phyloP scores from a whole-genome alignment of 2,888 invertebrate genomes.

The Conus canariensis region DNA sequence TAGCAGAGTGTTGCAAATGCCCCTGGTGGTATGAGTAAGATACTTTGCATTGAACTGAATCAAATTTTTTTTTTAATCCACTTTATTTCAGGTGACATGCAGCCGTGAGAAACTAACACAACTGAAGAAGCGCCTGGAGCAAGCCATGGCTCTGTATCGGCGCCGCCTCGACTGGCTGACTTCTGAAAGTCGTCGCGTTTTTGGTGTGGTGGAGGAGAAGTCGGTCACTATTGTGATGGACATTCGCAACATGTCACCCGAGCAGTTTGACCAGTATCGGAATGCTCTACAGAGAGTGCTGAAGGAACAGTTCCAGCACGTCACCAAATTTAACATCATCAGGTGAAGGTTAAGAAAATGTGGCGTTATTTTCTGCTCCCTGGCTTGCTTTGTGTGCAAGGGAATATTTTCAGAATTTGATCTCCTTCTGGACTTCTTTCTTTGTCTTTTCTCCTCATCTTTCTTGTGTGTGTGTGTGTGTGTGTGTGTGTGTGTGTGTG shows the following conservation, averaged over 20 bases:
- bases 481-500: background rate
- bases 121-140: conserved; percentile 69
- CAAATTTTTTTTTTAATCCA: no score
- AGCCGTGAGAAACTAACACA: conserved; percentile 72
- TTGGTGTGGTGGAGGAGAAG: conserved; percentile 77
- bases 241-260: conserved; percentile 74
- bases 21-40: no score
- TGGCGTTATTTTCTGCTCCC: background rate
- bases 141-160: conserved; percentile 72
- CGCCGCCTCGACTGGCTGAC: conserved; percentile 78
- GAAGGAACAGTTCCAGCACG: conserved; percentile 74
- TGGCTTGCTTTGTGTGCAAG: no score
- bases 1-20: no score
- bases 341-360: conserved; percentile 60
- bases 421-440: no score
- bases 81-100: conserved; percentile 67
- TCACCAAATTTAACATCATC: conserved; percentile 77
- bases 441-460: background rate
- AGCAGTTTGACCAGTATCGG: conserved; percentile 76
- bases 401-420: background rate
- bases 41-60: no score
- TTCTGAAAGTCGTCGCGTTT: conserved; percentile 76
- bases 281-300: conserved; percentile 73
- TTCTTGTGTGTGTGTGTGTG: conserved; percentile 22
- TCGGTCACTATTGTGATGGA: conserved; percentile 75